Evolutionary conservation across 2,888 invertebrate genomes (phyloP).

Genomic region (Philereme vetulata): DNA sequence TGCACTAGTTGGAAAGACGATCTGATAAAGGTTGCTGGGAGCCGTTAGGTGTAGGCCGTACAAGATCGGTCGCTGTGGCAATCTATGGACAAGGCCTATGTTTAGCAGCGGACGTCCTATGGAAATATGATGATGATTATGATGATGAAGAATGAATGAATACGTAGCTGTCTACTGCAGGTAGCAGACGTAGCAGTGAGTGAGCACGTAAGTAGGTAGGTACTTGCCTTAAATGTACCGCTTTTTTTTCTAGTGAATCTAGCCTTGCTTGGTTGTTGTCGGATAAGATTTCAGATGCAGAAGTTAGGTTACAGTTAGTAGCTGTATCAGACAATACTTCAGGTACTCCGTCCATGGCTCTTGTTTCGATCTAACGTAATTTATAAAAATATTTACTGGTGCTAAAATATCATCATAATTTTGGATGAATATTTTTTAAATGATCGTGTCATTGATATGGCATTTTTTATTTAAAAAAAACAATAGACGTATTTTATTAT

Average conservation of each 20-base stretch:
- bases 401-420: slow-evolving; percentile 51
- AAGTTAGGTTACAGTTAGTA: slow-evolving; percentile 66
- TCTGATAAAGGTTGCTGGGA: no score
- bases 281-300: slow-evolving; percentile 65
- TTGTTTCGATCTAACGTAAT: slow-evolving; percentile 33
- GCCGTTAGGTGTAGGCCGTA: no score
- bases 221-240: slow-evolving; percentile 68
- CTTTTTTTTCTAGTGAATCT: slow-evolving; percentile 77
- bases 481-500: slow-evolving; percentile 6
- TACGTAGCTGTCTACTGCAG: background rate
- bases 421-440: slow-evolving; percentile 52
- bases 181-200: no score
- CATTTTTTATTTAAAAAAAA: slow-evolving; percentile 8
- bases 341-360: slow-evolving; percentile 72
- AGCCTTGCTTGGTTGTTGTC: slow-evolving; percentile 71
- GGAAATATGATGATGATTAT: no score
- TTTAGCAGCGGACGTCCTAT: no score
- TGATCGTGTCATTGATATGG: slow-evolving; percentile 29
- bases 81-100: no score
- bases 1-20: no score
- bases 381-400: slow-evolving; percentile 30
- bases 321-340: slow-evolving; percentile 70
- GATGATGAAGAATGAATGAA: no score
- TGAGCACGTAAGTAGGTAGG: background rate
- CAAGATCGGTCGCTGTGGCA: no score